phyloP scores from a whole-genome alignment of 2,797 vertebrate species.

The Macrochelys suwanniensis region DNA sequence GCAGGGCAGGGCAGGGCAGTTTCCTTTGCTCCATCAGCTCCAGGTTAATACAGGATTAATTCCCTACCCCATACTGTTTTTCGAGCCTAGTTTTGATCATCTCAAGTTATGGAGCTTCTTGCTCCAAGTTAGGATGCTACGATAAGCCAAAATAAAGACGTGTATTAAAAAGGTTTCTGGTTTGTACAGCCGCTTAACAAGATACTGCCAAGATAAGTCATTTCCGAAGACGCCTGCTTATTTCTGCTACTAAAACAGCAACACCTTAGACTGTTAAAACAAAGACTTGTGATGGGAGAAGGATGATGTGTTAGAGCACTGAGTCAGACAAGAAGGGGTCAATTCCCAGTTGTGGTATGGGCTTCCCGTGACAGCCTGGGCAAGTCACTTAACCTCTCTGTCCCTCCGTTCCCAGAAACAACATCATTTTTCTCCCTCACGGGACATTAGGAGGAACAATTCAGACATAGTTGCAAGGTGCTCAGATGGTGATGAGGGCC shows the following conservation, averaged over 20 bases:
- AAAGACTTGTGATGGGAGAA: not conserved
- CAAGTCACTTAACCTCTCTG: not conserved
- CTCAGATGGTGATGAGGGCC: not conserved
- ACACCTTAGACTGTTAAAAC: not conserved
- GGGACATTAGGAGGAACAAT: not conserved
- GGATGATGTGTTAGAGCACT: not conserved
- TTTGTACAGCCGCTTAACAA: not conserved
- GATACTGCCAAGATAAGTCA: not conserved
- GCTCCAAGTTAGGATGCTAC: not conserved
- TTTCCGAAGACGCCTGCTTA: not conserved
- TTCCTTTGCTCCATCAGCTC: not conserved
- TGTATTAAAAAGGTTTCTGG: not conserved
- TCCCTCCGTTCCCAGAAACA: not conserved
- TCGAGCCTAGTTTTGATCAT: not conserved
- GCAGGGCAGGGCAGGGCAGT: not conserved
- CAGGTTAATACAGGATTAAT: not conserved
- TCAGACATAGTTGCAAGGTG: not conserved
- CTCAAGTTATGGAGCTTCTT: not conserved
- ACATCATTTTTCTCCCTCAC: not conserved
- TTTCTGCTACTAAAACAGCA: not conserved
- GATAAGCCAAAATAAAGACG: not conserved
- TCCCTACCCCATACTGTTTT: not conserved
- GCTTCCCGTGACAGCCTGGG: not conserved
- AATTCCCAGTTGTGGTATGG: not conserved
- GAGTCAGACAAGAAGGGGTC: not conserved